Evolutionary conservation across 2,113 vertebrate genomes (phyloP).

Genomic region (Phylloscopus trochiloides): DNA sequence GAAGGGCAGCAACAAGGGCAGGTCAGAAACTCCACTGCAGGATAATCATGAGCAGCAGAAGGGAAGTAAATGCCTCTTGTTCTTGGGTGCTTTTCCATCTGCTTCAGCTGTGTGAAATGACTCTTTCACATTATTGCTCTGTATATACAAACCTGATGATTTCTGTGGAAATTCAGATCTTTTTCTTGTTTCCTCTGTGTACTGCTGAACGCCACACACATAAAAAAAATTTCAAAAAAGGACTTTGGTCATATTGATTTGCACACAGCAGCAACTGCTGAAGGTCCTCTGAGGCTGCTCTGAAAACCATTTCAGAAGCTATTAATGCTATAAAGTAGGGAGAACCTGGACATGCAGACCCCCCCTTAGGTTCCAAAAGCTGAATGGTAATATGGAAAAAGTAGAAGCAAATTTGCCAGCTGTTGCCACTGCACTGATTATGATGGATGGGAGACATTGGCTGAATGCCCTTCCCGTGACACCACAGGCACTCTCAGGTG

Average conservation of each 20-base stretch:
- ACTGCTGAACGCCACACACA: not conserved
- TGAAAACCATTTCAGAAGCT: slow-evolving; percentile 47
- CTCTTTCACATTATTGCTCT: not conserved
- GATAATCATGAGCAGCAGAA: not conserved
- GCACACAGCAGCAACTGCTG: not conserved
- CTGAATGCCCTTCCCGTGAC: not conserved
- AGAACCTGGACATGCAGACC: not conserved
- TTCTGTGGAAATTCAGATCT: not conserved
- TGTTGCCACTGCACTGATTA: not conserved
- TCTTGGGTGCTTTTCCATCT: not conserved
- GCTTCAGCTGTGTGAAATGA: not conserved
- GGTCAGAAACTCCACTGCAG: not conserved
- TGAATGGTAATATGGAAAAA: not conserved
- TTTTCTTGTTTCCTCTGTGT: not conserved
- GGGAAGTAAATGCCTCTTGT: not conserved
- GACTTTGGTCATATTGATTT: not conserved
- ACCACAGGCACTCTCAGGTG: rapidly evolving
- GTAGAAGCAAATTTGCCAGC: not conserved
- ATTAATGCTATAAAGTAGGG: not conserved
- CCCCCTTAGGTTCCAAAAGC: not conserved
- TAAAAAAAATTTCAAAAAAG: too few relatives aligned
- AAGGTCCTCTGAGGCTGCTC: slow-evolving; percentile 23
- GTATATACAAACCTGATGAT: not conserved
- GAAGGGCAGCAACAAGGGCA: not conserved
- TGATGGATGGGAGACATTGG: not conserved